A percentile compares a stretch with the other conserved stretches of the same genome.
These are phyloP conservation scores for Orgyia antiqua DNA, from an alignment of 2,888 invertebrate genomes.

Conservation along the genomic window DNA sequence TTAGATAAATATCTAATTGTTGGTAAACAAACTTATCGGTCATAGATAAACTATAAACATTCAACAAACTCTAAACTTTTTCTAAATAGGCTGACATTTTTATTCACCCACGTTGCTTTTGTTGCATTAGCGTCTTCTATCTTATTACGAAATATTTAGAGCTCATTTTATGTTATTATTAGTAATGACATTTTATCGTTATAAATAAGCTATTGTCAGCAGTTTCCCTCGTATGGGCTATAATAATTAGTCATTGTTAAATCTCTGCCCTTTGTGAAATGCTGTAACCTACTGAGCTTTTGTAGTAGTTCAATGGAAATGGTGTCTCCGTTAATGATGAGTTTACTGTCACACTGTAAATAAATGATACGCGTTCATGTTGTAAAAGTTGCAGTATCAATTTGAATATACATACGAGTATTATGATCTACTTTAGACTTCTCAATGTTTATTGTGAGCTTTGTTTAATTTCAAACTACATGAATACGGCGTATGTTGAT, in stretches of 20 bases:
- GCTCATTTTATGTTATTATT: neutral
- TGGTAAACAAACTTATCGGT: too few species aligned
- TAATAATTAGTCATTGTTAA: conserved; percentile 27
- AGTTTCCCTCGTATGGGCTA: conserved; percentile 14
- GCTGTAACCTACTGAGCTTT: conserved; percentile 14
- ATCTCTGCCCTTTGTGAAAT: conserved; percentile 23
- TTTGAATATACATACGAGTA: too few species aligned
- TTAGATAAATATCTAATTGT: too few species aligned
- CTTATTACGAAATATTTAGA: neutral
- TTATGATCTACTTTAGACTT: too few species aligned
- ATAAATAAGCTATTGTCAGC: conserved; percentile 34
- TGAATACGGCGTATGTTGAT: too few species aligned
- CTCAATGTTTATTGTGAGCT: too few species aligned
- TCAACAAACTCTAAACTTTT: conserved; percentile 7
- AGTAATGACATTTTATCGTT: conserved; percentile 32
- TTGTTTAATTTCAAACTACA: too few species aligned
- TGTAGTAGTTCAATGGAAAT: too few species aligned
- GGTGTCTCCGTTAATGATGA: too few species aligned
- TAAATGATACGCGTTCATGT: too few species aligned
- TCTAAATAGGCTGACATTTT: conserved; percentile 12
- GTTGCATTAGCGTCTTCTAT: conserved; percentile 1
- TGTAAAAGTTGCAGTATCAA: too few species aligned
- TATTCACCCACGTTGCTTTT: conserved; percentile 12
- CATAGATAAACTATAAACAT: conserved; percentile 16
- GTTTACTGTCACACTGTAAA: too few species aligned